Base-by-base conservation (phyloP, 1,140 invertebrate genomes). In the Hydropsyche tenuis region DNA sequence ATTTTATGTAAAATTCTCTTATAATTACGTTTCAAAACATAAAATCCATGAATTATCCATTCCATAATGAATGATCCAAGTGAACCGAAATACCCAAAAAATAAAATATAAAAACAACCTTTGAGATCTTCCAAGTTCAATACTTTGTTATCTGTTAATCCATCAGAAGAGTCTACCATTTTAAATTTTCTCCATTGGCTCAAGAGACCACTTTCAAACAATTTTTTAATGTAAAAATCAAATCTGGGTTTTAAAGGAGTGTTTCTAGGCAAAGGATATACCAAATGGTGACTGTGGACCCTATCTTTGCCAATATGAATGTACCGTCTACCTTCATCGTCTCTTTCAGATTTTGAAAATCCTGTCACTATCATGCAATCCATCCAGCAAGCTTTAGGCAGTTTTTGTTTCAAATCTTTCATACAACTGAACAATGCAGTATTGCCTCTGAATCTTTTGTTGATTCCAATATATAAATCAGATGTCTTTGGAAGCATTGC, bases 291-390 rank as follows among this genome's bases (percentile, higher is more conserved):
- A 73, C 81, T 85, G 75, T 86, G 85, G 23, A 84, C 80, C 77
- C 79, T 81, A 25, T 85, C 83, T 72, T 77, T 75, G 5, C 81
- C 81, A 25, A 85, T 78, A 51, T 85, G 84, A 22, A 85, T 74
- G 77, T 81, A 84, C 60, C 83, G 82, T 73, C 82, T 77, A 0
- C 83, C 84, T 62, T 82, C 79, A 2, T 81, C 78, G 74, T 85
- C 82, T 68, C 84, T 77, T 51, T 73, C 76, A 75, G 82, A 84
- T 68, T 79, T 79, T 76, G 80, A 78, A 7, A 82, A 77, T 71
- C 82, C 82, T n/a, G 80, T 79, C 7, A 80, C 82, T n/a, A 84
- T 69, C 2, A 82, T 78, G 78, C 84, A 86, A 69, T 85, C 83
- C 18, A 83, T 77, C 5, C 84, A 78, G 76, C 85, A 86, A 77